Evolutionary conservation across 2,888 invertebrate species (phyloP).

Genomic region (Isoperla grammatica): DNA sequence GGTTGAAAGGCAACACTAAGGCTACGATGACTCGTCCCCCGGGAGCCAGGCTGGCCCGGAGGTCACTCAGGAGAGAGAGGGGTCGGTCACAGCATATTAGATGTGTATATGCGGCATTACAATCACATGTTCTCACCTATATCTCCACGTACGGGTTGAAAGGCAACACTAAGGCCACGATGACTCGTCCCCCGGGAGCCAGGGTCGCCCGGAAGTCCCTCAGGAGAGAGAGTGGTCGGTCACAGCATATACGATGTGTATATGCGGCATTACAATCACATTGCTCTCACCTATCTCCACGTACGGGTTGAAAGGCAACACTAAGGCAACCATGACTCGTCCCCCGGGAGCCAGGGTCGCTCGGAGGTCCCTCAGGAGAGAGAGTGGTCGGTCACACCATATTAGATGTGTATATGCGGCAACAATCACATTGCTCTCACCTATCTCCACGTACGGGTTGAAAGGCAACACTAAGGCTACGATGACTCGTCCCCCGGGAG

Average conservation of each 20-base stretch:
- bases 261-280: too few species aligned
- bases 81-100: constrained; percentile 90
- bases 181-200: constrained; percentile 63
- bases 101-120: too few species aligned
- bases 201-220: constrained; percentile 66
- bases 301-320: constrained; percentile 89
- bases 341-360: constrained; percentile 67
- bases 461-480: constrained; percentile 93
- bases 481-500: constrained; percentile 67
- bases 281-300: constrained; percentile 78
- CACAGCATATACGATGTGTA: too few species aligned
- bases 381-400: constrained; percentile 81
- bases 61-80: constrained; percentile 66
- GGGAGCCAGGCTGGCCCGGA: constrained; percentile 63
- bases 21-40: constrained; percentile 79
- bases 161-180: constrained; percentile 91
- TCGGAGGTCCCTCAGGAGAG: constrained; percentile 70
- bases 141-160: constrained; percentile 94
- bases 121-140: constrained; percentile 61
- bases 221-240: constrained; percentile 73
- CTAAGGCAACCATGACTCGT: constrained; percentile 78
- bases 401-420: too few species aligned
- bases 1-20: constrained; percentile 86
- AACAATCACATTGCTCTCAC: too few species aligned
- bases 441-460: constrained; percentile 88